Base-by-base conservation (phyloP, 92 coral and sea anemone genomes). In the Epizoanthus rinbou region DNA sequence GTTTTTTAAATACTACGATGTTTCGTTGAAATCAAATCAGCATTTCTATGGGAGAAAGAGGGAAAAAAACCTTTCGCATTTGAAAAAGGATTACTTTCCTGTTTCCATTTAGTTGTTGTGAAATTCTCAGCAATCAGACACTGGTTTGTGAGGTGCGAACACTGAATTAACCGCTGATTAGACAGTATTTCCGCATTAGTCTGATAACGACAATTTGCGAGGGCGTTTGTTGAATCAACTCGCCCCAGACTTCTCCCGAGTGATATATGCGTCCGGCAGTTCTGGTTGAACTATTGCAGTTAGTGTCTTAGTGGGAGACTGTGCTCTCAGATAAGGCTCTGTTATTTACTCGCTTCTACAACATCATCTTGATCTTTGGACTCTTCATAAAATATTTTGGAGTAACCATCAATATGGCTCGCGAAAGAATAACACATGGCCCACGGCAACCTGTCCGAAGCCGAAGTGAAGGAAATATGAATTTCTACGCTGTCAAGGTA, bases 381-480 rank as follows among this genome's bases (percentile, higher is more conserved):
- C 37, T 59, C 31, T 78, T 24, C 8, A 31, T 60, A 37, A 41
- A 57, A 22, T 18, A 63, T 10, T 45, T 39, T 0, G 41, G 22
- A 1, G 0, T 60, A 10, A 21, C 6, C 7, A 58, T 57, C 41
- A 41, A 62, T 60, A 78, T 78, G 82, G 82, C 82, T 71, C 22
- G 66, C 82, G 33, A 63, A 35, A 78, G 52, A 21, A 8, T 78
- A 18, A 6, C 25, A 21, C 41, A 59, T 37, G 66, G 57, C 23
- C 59, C 60, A 3, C 82, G 57, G 15, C 82, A 78, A 0, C 71
- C 82, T 3, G 17, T 63, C 31, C 82, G 82, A 22, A 78, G 82
- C 59, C 41, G 58, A 21, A 78, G 82, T 22, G 82, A 78, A 19
- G 82, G 82, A 62, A 78, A 78, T 21, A 78, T 78, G 22, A 62